Conservation (phyloP, 2,888 invertebrate genomes). For the Thyatira batis region DNA sequence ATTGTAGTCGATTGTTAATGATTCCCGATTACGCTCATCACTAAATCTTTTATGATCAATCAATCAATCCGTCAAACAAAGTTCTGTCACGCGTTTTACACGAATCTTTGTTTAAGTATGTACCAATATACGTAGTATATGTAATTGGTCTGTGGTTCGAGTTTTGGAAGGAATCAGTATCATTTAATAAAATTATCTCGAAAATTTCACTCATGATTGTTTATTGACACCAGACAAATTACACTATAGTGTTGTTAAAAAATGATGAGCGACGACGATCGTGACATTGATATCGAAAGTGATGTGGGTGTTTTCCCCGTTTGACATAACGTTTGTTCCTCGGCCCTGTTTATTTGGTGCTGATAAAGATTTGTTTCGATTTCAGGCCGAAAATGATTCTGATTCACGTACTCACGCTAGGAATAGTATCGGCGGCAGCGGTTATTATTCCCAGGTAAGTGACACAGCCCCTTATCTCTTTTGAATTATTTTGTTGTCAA, state of each 20-base stretch:
- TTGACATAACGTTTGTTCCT: slow-evolving; percentile 37
- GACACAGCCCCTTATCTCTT: not conserved
- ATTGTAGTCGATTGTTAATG: too few relatives aligned
- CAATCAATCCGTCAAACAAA: too few relatives aligned
- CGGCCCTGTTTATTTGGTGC: slow-evolving; percentile 40
- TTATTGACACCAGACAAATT: slow-evolving; percentile 30
- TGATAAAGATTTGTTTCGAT: slow-evolving; percentile 28
- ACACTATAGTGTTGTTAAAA: slow-evolving; percentile 31
- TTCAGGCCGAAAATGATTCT: slow-evolving; percentile 91
- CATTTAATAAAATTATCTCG: slow-evolving; percentile 2
- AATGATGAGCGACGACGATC: slow-evolving; percentile 96
- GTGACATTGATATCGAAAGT: slow-evolving; percentile 97
- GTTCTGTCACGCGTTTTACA: too few relatives aligned
- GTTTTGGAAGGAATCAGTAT: not conserved
- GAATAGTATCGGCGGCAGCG: slow-evolving; percentile 84
- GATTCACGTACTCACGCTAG: slow-evolving; percentile 85
- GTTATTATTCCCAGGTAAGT: slow-evolving; percentile 89
- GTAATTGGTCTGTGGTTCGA: slow-evolving; percentile 12
- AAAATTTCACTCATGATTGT: slow-evolving; percentile 47
- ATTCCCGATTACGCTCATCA: too few relatives aligned
- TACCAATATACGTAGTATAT: too few relatives aligned
- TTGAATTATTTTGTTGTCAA: slow-evolving; percentile 5
- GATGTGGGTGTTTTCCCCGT: slow-evolving; percentile 87
- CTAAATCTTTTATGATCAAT: too few relatives aligned
- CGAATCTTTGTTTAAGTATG: too few relatives aligned